Conservation (phyloP, 2,113 vertebrate genomes). For the Galbula dea region DNA sequence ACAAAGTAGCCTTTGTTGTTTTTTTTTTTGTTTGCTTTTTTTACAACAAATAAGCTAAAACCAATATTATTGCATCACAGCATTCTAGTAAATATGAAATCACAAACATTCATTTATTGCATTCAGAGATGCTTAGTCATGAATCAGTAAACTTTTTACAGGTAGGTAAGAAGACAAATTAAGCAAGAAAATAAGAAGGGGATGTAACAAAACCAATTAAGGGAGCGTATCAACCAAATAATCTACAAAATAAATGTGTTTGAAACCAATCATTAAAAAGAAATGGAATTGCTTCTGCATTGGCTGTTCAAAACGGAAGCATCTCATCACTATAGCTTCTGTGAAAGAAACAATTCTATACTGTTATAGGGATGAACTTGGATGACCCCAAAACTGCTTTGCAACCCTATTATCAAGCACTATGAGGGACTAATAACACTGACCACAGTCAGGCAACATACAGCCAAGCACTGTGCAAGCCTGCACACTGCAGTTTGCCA, state of each 20-base stretch:
- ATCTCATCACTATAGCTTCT: background rate
- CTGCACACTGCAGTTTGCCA: background rate
- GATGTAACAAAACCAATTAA: background rate
- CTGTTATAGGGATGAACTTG: background rate
- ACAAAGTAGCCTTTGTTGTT: background rate
- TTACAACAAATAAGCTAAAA: background rate
- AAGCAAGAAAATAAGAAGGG: background rate
- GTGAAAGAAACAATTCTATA: background rate
- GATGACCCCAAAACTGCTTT: background rate
- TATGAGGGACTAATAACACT: background rate
- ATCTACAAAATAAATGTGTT: background rate
- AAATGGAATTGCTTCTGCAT: background rate
- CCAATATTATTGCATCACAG: background rate
- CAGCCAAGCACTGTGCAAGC: background rate
- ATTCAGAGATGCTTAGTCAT: background rate
- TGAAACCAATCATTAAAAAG: background rate
- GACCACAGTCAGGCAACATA: background rate
- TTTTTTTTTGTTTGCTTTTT: background rate
- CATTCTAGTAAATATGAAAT: background rate
- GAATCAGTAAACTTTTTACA: background rate
- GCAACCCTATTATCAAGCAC: background rate
- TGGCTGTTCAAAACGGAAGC: background rate
- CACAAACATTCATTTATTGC: background rate
- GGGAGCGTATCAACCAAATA: background rate
- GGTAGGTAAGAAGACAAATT: background rate